These are phyloP conservation scores for Microcebus lehilahytsara DNA, from an alignment of 2,113 vertebrate species.

Conservation along the genomic window DNA sequence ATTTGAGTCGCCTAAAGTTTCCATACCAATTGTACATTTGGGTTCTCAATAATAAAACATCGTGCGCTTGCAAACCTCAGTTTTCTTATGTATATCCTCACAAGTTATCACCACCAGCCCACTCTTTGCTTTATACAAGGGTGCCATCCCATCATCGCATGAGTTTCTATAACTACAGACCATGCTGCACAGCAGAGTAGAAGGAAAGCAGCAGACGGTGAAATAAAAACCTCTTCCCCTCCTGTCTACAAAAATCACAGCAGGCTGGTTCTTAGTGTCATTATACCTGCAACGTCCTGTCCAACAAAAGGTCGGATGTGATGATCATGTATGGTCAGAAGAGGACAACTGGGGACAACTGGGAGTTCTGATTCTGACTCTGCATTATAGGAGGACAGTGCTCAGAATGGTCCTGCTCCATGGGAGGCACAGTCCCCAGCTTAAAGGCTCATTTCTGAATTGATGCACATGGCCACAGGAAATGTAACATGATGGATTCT, in stretches of 20 bases:
- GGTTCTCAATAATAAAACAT: not conserved
- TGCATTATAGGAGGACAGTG: not conserved
- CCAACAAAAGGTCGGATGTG: not conserved
- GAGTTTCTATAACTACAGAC: not conserved
- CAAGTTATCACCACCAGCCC: not conserved
- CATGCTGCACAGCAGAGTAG: not conserved
- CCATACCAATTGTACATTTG: not conserved
- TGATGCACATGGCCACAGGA: not conserved
- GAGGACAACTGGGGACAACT: not conserved
- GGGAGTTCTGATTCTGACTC: not conserved
- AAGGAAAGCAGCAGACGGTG: not conserved
- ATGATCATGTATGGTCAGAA: not conserved
- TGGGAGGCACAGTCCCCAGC: not conserved
- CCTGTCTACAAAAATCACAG: rapidly evolving
- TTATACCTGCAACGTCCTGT: not conserved
- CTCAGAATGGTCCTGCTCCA: not conserved
- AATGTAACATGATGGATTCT: not conserved
- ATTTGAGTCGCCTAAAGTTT: not conserved
- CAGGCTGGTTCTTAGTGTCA: not conserved
- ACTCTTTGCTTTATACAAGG: not conserved
- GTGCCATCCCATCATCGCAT: not conserved
- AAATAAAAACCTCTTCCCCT: not conserved
- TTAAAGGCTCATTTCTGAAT: not conserved
- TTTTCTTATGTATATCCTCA: not conserved
- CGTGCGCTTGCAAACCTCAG: not conserved